Evolutionary conservation across 1,140 invertebrate species (phyloP).

Genomic region (Brachionus plicatilis): DNA sequence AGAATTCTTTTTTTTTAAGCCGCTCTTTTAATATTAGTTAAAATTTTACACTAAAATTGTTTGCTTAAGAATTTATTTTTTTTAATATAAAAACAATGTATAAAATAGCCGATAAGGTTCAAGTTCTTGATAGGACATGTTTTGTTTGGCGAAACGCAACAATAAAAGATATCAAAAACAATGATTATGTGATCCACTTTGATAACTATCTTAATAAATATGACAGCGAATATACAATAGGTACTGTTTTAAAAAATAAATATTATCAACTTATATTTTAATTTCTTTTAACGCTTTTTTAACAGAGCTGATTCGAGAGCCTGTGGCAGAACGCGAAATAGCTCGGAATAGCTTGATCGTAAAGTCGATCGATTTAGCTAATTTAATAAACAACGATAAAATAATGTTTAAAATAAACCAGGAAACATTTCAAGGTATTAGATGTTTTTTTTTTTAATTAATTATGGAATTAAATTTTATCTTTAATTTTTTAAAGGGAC

Average conservation of each 20-base stretch:
- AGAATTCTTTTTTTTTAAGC: background rate
- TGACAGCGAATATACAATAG: no score
- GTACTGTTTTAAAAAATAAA: no score
- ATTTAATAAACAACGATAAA: background rate
- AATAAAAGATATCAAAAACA: no score
- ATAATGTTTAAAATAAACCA: background rate
- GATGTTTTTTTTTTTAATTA: background rate
- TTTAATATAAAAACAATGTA: no score
- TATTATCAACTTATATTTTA: no score
- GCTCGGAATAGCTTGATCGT: background rate
- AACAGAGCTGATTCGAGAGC: background rate
- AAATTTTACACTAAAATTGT: background rate
- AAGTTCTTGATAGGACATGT: no score
- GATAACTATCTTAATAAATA: no score
- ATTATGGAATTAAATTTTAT: background rate
- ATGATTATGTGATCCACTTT: no score
- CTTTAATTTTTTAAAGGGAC: no score
- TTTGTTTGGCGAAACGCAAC: no score
- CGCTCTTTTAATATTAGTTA: background rate
- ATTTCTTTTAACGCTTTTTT: no score
- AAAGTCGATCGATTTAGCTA: background rate
- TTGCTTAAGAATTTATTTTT: background rate
- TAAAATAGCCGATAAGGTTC: no score
- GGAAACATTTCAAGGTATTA: background rate
- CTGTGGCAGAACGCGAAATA: background rate